Evolutionary conservation across 2,888 invertebrate genomes (phyloP).

Genomic region (Stenotaenia linearis): DNA sequence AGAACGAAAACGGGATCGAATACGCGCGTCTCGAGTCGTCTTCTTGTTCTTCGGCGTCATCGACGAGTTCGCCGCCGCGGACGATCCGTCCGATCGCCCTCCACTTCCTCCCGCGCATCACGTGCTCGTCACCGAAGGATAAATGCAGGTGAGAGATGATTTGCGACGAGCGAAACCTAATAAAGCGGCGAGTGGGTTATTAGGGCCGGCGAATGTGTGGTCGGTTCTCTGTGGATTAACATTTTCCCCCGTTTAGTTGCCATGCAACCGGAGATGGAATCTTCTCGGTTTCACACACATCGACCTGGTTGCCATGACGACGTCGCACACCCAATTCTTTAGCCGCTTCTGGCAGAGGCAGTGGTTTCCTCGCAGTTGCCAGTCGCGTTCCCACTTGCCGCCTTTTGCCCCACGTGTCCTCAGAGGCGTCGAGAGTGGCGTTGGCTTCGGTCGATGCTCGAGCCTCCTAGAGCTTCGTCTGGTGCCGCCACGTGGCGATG

Average conservation of each 20-base stretch:
- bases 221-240: neutral
- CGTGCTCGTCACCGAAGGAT: neutral
- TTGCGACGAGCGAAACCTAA: neutral
- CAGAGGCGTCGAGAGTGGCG: no score
- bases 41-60: neutral
- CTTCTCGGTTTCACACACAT: slow-evolving; percentile 14
- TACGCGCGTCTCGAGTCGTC: neutral
- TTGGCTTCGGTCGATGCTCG: neutral
- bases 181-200: neutral
- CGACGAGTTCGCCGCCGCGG: neutral
- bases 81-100: neutral
- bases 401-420: no score
- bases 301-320: neutral
- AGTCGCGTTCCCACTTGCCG: neutral
- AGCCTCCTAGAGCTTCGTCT: neutral
- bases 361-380: neutral
- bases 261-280: slow-evolving; percentile 10
- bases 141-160: neutral
- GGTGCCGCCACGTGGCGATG: neutral
- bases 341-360: neutral
- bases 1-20: neutral
- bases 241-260: slow-evolving; percentile 16
- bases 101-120: neutral
- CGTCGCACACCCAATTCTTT: slow-evolving; percentile 1
- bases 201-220: no score